Evolutionary conservation across 2,797 vertebrate genomes (phyloP), one percentile per base, ranked within the genome.

Genomic region (Phataginus tetradactyla): DNA sequence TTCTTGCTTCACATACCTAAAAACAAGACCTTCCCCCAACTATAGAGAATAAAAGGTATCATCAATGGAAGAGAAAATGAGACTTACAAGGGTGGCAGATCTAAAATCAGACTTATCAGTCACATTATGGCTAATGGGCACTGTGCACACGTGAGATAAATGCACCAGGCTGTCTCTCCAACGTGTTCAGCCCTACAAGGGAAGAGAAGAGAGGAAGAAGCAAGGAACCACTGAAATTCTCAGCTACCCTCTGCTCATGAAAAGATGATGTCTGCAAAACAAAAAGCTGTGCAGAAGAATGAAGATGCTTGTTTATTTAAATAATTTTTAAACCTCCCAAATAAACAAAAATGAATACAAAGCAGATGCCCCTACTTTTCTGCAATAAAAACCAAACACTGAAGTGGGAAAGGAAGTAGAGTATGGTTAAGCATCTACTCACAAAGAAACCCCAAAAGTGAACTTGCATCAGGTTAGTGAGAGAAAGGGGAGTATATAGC

Each of bases 21-120:
- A 96, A 86, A 61, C 14, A 86, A 25, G 15, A 61, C 25, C 14
- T 39, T 13, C 39, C 55, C 18, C 1, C 25, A 78, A 45, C 53
- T 86, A 94, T 7, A 93, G 55, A 94, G 7, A 74, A 85, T 71
- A 96, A 91, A 96, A 94, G 29, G 85, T 37, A 95, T 27, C 72
- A 91, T 53, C 86, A 86, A 51, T 37, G 27, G 66, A 92, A 94
- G 37, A 93, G 21, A 95, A 90, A 95, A 75, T 53, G 32, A 88
- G 51, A 74, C 61, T 84, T 86, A 53, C 13, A 61, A 95, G 53
- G 20, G 39, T 29, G 12, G 61, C 37, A 77, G 14, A 18, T 71
- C 84, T 95, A 93, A 95, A 95, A 84, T 92, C 72, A 84, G 79
- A 95, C 27, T 96, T 45, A 85, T 23, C 39, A 86, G 81, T 37